Conservation (phyloP, 2,797 vertebrate species). For the Protosalanx chinensis region DNA sequence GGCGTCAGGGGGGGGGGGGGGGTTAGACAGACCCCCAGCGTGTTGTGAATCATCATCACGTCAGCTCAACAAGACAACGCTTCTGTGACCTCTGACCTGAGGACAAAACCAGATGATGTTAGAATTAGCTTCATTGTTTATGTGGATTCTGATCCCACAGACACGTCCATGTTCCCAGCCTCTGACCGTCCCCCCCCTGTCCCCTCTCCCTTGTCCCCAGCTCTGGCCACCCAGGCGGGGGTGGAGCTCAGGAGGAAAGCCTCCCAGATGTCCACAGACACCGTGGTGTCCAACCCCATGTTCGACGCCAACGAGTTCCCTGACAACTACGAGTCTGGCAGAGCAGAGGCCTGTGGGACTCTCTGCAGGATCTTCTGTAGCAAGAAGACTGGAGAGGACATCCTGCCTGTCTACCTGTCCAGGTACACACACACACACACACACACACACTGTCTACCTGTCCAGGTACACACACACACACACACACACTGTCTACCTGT, state of each 20-base stretch:
- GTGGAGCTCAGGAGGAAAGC: constrained; percentile 85
- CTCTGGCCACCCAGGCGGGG: constrained; percentile 81
- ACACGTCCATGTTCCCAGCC: not conserved
- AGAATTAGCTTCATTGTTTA: not conserved
- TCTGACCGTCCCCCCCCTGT: constrained; percentile 6
- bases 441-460: not conserved
- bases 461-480: no score
- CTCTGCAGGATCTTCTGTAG: constrained; percentile 93
- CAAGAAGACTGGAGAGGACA: constrained; percentile 94
- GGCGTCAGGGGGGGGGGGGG: no score
- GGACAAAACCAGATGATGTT: not conserved
- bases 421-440: no score
- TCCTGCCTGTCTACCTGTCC: constrained; percentile 88
- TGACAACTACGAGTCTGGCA: constrained; percentile 89
- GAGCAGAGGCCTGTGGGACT: constrained; percentile 90
- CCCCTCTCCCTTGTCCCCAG: constrained; percentile 71
- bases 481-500: no score
- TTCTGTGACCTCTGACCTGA: not conserved
- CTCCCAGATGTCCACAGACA: constrained; percentile 86
- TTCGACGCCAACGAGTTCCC: constrained; percentile 85
- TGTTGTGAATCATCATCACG: constrained; percentile 28
- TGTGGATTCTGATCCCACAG: not conserved
- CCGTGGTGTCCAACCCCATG: constrained; percentile 82
- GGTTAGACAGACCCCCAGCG: no score
- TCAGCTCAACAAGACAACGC: constrained; percentile 45